These are phyloP conservation scores for Triplophysa siluroides DNA, from an alignment of 2,113 vertebrate genomes.

Conservation along the genomic window DNA sequence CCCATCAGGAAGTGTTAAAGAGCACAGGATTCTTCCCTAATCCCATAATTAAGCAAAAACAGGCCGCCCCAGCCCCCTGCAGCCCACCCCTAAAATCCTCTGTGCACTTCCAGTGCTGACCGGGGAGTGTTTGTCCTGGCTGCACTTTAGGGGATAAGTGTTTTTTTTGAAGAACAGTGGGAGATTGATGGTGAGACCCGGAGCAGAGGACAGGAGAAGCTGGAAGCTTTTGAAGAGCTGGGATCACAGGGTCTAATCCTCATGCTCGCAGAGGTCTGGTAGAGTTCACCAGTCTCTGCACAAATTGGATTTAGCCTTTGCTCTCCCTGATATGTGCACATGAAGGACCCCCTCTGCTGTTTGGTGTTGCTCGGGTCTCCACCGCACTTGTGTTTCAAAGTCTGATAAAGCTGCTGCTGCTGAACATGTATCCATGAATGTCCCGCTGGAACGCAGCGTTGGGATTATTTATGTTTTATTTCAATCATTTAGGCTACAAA, in stretches of 20 bases:
- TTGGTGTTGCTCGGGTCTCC: not conserved
- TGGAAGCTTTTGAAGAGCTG: slow-evolving; percentile 54
- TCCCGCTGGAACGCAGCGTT: too few relatives aligned
- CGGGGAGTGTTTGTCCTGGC: slow-evolving; percentile 75
- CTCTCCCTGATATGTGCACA: slow-evolving; percentile 30
- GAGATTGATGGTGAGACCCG: slow-evolving; percentile 19
- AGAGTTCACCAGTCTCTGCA: slow-evolving; percentile 67
- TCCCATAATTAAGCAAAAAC: slow-evolving; percentile 75
- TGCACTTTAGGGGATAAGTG: slow-evolving; percentile 67
- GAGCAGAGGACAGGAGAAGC: slow-evolving; percentile 7
- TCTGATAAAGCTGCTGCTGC: too few relatives aligned
- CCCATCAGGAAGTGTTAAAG: slow-evolving; percentile 67
- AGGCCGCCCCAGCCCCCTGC: slow-evolving; percentile 61
- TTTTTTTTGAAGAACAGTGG: slow-evolving; percentile 29
- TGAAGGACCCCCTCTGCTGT: not conserved
- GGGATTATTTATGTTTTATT: too few relatives aligned
- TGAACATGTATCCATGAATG: too few relatives aligned
- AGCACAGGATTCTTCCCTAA: slow-evolving; percentile 74
- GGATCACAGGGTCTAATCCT: slow-evolving; percentile 76
- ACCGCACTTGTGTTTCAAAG: too few relatives aligned
- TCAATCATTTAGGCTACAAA: too few relatives aligned
- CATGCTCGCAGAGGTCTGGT: slow-evolving; percentile 68
- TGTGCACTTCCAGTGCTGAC: slow-evolving; percentile 72
- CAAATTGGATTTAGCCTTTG: slow-evolving; percentile 71
- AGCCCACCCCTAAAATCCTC: slow-evolving; percentile 39